Percentiles rank a stretch among this genome's conserved stretches.
Evolutionary conservation across 1,140 invertebrate genomes (phyloP).

Genomic region (Phthorimaea operculella): DNA sequence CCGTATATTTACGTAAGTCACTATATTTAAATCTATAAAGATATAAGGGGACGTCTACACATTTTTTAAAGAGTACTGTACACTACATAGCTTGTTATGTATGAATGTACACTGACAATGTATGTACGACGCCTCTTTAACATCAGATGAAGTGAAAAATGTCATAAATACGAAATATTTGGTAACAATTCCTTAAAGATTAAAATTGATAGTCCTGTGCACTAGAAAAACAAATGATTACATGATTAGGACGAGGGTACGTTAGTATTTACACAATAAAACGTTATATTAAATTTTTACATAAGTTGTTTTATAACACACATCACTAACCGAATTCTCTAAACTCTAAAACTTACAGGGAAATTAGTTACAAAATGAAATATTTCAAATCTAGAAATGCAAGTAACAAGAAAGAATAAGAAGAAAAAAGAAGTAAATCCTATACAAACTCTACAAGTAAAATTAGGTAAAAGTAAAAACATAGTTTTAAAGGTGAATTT

Average conservation of each 20-base stretch:
- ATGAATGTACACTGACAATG: background rate
- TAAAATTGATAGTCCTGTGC: constrained; percentile 40
- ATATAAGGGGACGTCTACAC: background rate
- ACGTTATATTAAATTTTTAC: constrained; percentile 43
- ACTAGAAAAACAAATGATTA: constrained; percentile 35
- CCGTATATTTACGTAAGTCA: constrained; percentile 1
- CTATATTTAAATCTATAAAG: constrained; percentile 3
- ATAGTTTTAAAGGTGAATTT: constrained; percentile 60
- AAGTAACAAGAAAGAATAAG: background rate
- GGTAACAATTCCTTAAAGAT: constrained; percentile 66
- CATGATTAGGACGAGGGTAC: constrained; percentile 23
- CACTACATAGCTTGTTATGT: background rate
- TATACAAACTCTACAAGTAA: constrained; percentile 31
- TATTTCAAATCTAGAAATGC: background rate
- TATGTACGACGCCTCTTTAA: background rate
- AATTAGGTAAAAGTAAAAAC: constrained; percentile 45
- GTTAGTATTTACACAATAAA: constrained; percentile 54
- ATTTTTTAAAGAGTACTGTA: background rate
- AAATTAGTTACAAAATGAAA: constrained; percentile 29
- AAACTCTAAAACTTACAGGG: constrained; percentile 44
- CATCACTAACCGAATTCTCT: constrained; percentile 52
- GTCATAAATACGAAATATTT: constrained; percentile 64
- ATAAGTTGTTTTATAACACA: constrained; percentile 29
- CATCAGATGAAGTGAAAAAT: constrained; percentile 16
- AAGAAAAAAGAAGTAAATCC: constrained; percentile 18